Evolutionary conservation across 2,113 vertebrate genomes (phyloP).

Genomic region (Antidorcas marsupialis): DNA sequence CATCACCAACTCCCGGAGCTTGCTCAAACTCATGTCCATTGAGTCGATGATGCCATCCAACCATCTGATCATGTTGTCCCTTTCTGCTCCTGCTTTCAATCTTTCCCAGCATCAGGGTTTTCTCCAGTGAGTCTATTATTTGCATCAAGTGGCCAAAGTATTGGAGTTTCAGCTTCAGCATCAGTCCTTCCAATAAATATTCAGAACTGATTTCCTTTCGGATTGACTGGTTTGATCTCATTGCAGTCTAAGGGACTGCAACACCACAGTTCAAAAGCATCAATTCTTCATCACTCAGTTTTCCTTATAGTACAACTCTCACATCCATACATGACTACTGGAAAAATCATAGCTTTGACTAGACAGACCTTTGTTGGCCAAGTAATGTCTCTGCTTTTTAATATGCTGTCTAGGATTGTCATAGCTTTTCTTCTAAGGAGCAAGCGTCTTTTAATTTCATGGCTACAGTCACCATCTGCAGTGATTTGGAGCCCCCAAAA

Average conservation of each 20-base stretch:
- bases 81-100: not conserved
- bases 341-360: not conserved
- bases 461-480: not conserved
- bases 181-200: not conserved
- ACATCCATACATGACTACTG: not conserved
- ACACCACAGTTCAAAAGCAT: not conserved
- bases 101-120: not conserved
- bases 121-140: not conserved
- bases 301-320: not conserved
- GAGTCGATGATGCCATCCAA: not conserved
- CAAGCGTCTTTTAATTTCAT: not conserved
- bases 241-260: not conserved
- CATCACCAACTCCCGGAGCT: fast-evolving
- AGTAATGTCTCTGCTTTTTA: not conserved
- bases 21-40: not conserved
- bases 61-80: fast-evolving
- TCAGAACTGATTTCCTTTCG: not conserved
- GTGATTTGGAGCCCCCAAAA: not conserved
- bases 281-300: not conserved
- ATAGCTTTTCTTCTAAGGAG: not conserved
- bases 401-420: not conserved
- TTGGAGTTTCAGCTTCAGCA: not conserved
- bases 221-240: not conserved
- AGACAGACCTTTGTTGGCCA: not conserved
- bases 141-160: not conserved